These are phyloP conservation scores for Sinocyclocheilus anshuiensis DNA, from an alignment of 2,113 vertebrate genomes.

Conservation along the genomic window DNA sequence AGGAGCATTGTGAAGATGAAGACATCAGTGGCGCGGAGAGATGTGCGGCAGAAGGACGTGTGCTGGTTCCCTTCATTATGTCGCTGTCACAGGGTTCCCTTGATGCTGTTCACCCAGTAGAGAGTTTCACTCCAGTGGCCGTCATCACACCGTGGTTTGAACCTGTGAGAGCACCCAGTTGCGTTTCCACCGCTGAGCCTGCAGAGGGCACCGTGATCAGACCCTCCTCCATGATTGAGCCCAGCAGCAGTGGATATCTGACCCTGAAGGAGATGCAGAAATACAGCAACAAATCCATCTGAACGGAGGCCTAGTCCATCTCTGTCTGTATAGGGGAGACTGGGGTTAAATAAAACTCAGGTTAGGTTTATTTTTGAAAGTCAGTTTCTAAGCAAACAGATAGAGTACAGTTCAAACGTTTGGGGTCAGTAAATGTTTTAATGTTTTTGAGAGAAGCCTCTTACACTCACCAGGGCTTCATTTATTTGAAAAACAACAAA, in stretches of 20 bases:
- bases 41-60: neutral
- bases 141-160: slow-evolving; percentile 41
- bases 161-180: slow-evolving; percentile 2
- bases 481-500: neutral
- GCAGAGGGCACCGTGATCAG: slow-evolving; percentile 53
- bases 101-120: neutral
- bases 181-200: slow-evolving; percentile 50
- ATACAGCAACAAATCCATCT: slow-evolving; percentile 78
- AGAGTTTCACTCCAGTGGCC: slow-evolving; percentile 7
- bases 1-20: slow-evolving; percentile 34
- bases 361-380: neutral
- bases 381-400: neutral
- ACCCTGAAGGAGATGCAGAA: slow-evolving; percentile 75
- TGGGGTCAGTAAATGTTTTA: neutral
- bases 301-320: neutral
- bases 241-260: slow-evolving; percentile 68
- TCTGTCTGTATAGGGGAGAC: neutral
- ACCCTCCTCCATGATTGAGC: slow-evolving; percentile 71
- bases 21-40: neutral
- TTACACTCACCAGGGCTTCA: neutral
- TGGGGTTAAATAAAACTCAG: neutral
- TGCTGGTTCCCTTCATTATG: slow-evolving; percentile 9
- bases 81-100: slow-evolving; percentile 16
- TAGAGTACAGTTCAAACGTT: neutral
- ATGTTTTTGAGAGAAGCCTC: neutral